phyloP scores from a whole-genome alignment of 2,888 invertebrate species.

The Lasioglossum pauxillum region DNA sequence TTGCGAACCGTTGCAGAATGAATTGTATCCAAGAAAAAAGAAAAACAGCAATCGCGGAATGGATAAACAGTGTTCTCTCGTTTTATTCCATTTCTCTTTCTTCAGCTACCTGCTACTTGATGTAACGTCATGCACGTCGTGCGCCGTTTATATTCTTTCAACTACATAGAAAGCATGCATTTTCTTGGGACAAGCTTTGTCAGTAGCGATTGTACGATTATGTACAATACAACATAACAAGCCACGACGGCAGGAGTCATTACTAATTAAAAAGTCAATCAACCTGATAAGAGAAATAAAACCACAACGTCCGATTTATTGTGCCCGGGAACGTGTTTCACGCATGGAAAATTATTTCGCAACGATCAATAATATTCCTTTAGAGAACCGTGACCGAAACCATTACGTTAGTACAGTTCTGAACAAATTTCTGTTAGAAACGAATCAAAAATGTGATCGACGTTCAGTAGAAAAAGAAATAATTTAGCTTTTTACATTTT shows the following conservation, averaged over 20 bases:
- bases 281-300: constrained; percentile 66
- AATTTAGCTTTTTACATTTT: neutral
- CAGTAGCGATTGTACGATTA: constrained; percentile 19
- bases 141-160: neutral
- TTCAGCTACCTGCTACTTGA: neutral
- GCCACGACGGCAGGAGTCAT: constrained; percentile 21
- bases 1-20: too few species aligned
- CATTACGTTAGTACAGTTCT: neutral
- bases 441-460: neutral
- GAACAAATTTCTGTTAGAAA: neutral
- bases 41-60: neutral
- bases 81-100: neutral
- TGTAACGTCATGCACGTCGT: constrained; percentile 16
- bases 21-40: neutral
- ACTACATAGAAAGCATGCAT: constrained; percentile 1
- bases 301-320: constrained; percentile 37
- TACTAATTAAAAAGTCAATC: constrained; percentile 73
- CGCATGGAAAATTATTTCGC: constrained; percentile 17
- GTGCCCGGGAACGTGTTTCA: neutral
- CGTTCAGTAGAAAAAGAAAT: neutral
- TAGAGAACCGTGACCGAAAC: neutral
- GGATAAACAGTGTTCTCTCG: neutral
- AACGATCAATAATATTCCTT: constrained; percentile 1
- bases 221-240: neutral
- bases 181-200: constrained; percentile 4